Percentiles rank a stretch among this genome's conserved stretches.
Conservation (phyloP, 2,888 invertebrate species). For the Sturmia bella region DNA sequence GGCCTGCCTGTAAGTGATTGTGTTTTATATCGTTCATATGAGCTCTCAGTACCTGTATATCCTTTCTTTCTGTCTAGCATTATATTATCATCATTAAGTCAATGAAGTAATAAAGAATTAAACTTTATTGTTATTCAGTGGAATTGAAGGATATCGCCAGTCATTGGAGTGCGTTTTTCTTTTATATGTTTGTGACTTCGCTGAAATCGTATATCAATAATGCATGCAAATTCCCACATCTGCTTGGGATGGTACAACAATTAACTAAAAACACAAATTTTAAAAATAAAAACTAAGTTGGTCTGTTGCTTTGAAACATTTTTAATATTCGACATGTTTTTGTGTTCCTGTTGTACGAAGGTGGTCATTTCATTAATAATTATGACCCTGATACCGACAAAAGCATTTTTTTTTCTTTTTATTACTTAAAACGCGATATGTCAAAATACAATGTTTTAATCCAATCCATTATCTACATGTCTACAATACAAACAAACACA, state of each 20-base stretch:
- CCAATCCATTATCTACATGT: neutral
- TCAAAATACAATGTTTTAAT: conserved; percentile 17
- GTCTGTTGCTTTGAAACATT: conserved; percentile 44
- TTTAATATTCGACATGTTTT: conserved; percentile 43
- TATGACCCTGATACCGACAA: conserved; percentile 46
- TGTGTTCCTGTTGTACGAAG: conserved; percentile 24
- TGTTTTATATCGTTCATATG: too few species aligned
- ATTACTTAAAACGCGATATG: conserved; percentile 31
- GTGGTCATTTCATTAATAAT: conserved; percentile 35
- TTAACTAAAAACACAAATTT: conserved; percentile 10
- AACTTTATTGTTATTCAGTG: too few species aligned
- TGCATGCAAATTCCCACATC: neutral
- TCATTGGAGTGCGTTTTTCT: too few species aligned
- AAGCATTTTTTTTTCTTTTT: conserved; percentile 3
- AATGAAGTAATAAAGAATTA: too few species aligned
- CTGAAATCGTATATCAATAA: too few species aligned
- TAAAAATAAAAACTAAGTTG: conserved; percentile 38
- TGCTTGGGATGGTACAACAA: neutral
- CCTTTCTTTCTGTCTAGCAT: too few species aligned
- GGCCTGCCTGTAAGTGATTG: too few species aligned
- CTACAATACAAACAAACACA: neutral
- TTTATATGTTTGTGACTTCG: too few species aligned
- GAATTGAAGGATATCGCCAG: too few species aligned
- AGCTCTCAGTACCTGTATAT: too few species aligned
- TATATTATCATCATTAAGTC: too few species aligned